phyloP scores from a whole-genome alignment of 2,888 invertebrate species.

The Nemotelus nigrinus region DNA sequence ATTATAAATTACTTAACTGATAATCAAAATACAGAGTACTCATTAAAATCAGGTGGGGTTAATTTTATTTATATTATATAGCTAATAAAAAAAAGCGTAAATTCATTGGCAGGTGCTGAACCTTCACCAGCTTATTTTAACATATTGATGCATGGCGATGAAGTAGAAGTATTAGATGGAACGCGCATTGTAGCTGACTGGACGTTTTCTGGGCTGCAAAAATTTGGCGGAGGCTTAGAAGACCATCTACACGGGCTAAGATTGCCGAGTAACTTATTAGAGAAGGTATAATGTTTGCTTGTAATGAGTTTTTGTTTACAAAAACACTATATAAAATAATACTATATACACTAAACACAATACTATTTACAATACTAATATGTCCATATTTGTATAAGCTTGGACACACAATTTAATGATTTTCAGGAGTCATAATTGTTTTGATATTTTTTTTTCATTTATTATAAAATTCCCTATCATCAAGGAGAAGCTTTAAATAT shows the following conservation, averaged over 20 bases:
- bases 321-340: too few species aligned
- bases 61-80: background rate
- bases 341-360: too few species aligned
- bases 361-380: too few species aligned
- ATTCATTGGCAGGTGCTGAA: constrained; percentile 78
- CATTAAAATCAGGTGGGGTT: constrained; percentile 82
- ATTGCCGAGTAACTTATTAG: constrained; percentile 83
- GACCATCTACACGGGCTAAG: constrained; percentile 85
- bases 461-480: too few species aligned
- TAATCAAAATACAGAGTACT: constrained; percentile 83
- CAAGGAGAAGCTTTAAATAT: too few species aligned
- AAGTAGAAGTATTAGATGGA: constrained; percentile 86
- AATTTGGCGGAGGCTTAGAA: constrained; percentile 93
- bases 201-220: constrained; percentile 92
- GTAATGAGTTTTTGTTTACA: background rate
- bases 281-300: constrained; percentile 71
- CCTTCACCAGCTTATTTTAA: constrained; percentile 94
- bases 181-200: constrained; percentile 95
- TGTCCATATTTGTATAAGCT: too few species aligned
- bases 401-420: too few species aligned
- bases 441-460: too few species aligned
- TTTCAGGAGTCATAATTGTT: too few species aligned
- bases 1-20: constrained; percentile 92
- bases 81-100: background rate
- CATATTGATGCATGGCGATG: constrained; percentile 88